Base-by-base conservation (phyloP, 2,113 vertebrate species). In the Paralichthys olivaceus region DNA sequence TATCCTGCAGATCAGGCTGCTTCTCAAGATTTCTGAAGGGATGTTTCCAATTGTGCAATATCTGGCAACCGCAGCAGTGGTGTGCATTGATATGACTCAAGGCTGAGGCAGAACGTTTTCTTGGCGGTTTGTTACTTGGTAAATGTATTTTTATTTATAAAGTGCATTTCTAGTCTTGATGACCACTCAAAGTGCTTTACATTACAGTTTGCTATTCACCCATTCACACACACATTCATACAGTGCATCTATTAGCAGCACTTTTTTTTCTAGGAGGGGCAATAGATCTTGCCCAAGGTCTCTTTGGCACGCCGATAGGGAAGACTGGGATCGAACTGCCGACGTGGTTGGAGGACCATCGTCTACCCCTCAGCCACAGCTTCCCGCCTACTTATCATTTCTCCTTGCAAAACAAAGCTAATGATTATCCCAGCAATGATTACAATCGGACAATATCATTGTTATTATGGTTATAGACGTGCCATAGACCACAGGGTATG, bases 1-100 rank as follows among this genome's bases (percentile, higher is more conserved):
- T 88, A 86, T 90, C 61, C 84, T 53, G 61, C 61, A 85, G 72
- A 75, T 82, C 76, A 75, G 34, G 19, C n/a, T n/a, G 29, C 68
- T 71, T 77, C 62, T 56, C 20, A 6, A 53, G 60, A 76, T 80
- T 81, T 86, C 76, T 66, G 63, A 49, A 79, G 51, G 71, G 69
- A 77, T 77, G 19, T 62, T 83, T 72, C 77, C 55, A 5, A 53
- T 70, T 54, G 19, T 26, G 26, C 23, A 64, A 20, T 63, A 55
- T 75, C 51, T 69, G 37, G 23, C 23, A 61, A 5, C 40, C 47
- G 12, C 53, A 2, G 2, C n/a, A 78, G 15, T 23, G 32, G 1
- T 11, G 28, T 25, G 58, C 43, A 22, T 43, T 32, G 7, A 69
- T n/a, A 20, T 40, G 32, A n/a, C 28, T 72, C 1, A 9, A 4